Percentiles rank a stretch among this genome's conserved stretches.
Evolutionary conservation across 2,113 vertebrate species (phyloP).

Genomic region (Tetrao urogallus): DNA sequence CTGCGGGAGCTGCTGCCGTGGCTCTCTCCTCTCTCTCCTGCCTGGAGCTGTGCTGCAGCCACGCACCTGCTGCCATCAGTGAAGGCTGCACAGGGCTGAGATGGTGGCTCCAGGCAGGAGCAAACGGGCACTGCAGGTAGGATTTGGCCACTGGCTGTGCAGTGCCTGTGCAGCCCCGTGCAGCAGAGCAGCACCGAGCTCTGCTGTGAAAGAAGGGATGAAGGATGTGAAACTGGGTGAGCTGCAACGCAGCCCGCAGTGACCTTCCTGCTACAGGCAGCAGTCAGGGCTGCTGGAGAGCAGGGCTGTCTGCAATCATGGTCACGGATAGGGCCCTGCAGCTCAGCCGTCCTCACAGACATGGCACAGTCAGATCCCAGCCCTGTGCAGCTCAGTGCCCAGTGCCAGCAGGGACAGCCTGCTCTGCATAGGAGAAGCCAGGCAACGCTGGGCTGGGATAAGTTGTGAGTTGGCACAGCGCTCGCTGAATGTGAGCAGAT

Average conservation of each 20-base stretch:
- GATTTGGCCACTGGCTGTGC: not conserved
- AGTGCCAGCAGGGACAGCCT: fast-evolving
- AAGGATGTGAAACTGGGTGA: constrained; percentile 25
- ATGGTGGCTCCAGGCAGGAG: no score
- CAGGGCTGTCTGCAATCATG: not conserved
- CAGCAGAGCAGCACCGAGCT: not conserved
- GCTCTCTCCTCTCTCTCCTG: not conserved
- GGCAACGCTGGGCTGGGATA: not conserved
- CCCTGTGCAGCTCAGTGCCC: fast-evolving
- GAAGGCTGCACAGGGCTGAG: fast-evolving
- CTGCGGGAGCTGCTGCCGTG: fast-evolving
- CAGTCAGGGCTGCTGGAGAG: fast-evolving
- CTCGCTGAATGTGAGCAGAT: fast-evolving
- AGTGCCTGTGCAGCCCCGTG: fast-evolving
- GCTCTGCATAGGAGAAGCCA: fast-evolving
- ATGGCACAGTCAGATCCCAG: fast-evolving
- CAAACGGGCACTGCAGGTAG: fast-evolving
- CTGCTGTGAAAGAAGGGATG: fast-evolving
- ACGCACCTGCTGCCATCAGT: fast-evolving
- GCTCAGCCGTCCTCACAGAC: fast-evolving
- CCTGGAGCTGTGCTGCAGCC: fast-evolving
- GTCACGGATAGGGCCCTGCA: fast-evolving
- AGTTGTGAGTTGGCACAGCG: not conserved
- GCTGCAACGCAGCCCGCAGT: not conserved
- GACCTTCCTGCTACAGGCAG: not conserved